Evolutionary conservation across 2,113 vertebrate genomes (phyloP), one percentile per base, ranked within the genome.

Genomic region (Salminus brasiliensis): DNA sequence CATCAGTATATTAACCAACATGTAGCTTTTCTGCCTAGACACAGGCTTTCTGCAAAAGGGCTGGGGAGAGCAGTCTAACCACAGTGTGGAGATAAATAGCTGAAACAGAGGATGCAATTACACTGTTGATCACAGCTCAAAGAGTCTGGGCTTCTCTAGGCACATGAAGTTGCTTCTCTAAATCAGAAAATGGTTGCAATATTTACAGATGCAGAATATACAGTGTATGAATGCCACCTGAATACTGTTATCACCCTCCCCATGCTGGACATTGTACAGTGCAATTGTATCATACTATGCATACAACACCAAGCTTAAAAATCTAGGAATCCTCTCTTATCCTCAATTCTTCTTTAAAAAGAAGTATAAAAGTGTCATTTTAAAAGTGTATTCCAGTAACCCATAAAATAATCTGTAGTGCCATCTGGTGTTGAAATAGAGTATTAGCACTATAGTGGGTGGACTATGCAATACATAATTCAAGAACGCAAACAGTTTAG

Each of bases 1-100:
- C 79, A 81, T 79, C 84, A 76, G 79, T 76, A 81, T 83, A 79
- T 78, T 73, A 80, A 73, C 60, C 78, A 68, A 79, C 72, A 47
- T 43, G 62, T 49, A 83, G 72, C 49, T 41, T 65, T 32, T 43
- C 30, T 78, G 84, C 81, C 81, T 85, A 83, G 84, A 85, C 81
- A 25, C 59, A 59, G 77, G 67, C 72, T 79, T 82, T 82, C 72
- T 59, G 76, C 72, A 39, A 60, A n/a, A 79, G 69, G 45, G 49
- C 59, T 29, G 53, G 47, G 45, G 59, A 74, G 45, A n/a, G 30
- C 68, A n/a, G 36, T 72, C 43, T 39, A 63, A 16, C n/a, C 47
- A n/a, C 32, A 53, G 76, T 49, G 55, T 60, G 49, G 39, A 78
- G 72, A 52, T 63, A 79, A 82, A 57, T 11, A 34, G 12, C 32